Base-by-base conservation (phyloP, 1,140 invertebrate genomes). In the Phenacoccus solenopsis region DNA sequence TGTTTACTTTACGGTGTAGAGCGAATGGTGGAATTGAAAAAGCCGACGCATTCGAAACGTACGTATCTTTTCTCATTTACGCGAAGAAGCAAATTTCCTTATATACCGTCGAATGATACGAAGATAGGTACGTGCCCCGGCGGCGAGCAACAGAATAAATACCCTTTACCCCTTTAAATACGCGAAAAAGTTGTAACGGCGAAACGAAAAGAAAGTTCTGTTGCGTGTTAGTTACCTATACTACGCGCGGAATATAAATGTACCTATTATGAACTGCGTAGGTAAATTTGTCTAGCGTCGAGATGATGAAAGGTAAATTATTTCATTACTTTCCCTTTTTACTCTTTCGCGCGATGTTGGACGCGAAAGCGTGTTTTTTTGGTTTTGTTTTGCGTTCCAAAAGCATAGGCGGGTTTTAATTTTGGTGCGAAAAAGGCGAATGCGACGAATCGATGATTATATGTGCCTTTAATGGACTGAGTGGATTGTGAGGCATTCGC, bases 181-280 rank as follows among this genome's bases (percentile, higher is more conserved):
- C 38, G 12, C 38, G 38, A 49, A 49, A 49, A 49, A 10, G 13
- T 49, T 13, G 16, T 10, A 10, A 4, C 21, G 25, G 59, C 16
- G 25, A 64, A 64, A 25, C 22, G 25, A 64, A 64, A 25, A 27
- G 59, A 64, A 64, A 64, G 59, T 64, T 64, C 59, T 64, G 59
- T 64, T 64, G 59, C 59, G 59, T 64, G 59, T 64, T 64, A 64
- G 59, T 64, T 64, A 64, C 59, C 20, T 64, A 64, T 64, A 64
- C 59, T 25, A 22, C 59, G 59, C 25, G 59, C 25, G 25, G 59
- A 64, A 64, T 64, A 64, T 64, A 64, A 64, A 64, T 64, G 59
- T 64, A 64, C 59, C 59, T 20, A 64, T 64, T 64, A 64, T 64
- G 59, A 27, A 49, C 16, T 9, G 38, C 38, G 38, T 49, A 49